Conservation (phyloP, 2,113 vertebrate genomes). For the human region GRCh38 chr20:15969501-15970000, state of each 20-base stretch:
- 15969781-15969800: not conserved
- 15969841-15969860: not conserved
- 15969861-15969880: constrained; percentile 42
- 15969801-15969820: not conserved
- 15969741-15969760: not conserved
- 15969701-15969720: not conserved
- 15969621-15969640: not conserved
- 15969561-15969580: not conserved
- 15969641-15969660: not conserved
- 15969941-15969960: not conserved
- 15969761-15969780: not conserved
- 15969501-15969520: not conserved
- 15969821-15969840: not conserved
- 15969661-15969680: not conserved
- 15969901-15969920: not conserved
- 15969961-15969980: not conserved
- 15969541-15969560: not conserved
- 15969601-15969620: not conserved
- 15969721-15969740: not conserved
- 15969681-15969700: not conserved
- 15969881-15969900: not conserved
- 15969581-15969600: not conserved
- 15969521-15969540: not conserved
- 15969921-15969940: not conserved
- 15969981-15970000: not conserved